Base-by-base conservation (phyloP, 2,113 vertebrate species). In the Nibea coibor region DNA sequence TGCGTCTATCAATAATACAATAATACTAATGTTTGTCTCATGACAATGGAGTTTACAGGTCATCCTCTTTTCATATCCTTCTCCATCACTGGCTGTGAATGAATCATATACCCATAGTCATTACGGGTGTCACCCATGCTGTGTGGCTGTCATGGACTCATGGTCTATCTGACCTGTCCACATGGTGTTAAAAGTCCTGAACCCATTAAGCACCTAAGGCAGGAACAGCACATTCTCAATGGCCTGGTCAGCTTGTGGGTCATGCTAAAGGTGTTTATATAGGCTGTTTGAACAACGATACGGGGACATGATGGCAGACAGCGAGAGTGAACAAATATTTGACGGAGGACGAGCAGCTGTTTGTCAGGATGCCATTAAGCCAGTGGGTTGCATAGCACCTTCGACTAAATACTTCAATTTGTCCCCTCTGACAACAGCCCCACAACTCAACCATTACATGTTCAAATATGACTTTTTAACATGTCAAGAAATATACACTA, bases 341-440 rank as follows among this genome's bases (percentile, higher is more conserved):
- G 97, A 94, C 71, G 12, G 93, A 56, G 91, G 91, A 89, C 92
- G 91, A 94, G 95, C 97, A 97, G 96, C 95, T 99, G 97, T 96
- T 97, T 94, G 96, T 95, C 96, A 97, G 97, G 96, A 99, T 97
- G 96, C 96, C 97, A 93, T 97, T 97, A 97, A 97, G 96, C 58
- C 91, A 83, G 57, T 56, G 83, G 91, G 93, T 91, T 93, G 94
- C 94, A 92, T 84, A 89, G 91, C 91, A 90, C 89, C 93, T 95
- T 91, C 71, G 83, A 72, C 80, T 91, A 82, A 81, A 85, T 65
- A 82, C 57, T 74, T 92, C 79, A 43, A 51, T 94, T 94, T 96
- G 95, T 95, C 26, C 47, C 14, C 95, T 95, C 95, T 94, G 42
- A 74, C 66, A 56, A 28, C 63, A 43, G 26, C 96, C 75, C 94